Percentiles rank a stretch among this genome's conserved stretches.
Conservation (phyloP, 2,113 vertebrate species). For the Cercocebus atys region DNA sequence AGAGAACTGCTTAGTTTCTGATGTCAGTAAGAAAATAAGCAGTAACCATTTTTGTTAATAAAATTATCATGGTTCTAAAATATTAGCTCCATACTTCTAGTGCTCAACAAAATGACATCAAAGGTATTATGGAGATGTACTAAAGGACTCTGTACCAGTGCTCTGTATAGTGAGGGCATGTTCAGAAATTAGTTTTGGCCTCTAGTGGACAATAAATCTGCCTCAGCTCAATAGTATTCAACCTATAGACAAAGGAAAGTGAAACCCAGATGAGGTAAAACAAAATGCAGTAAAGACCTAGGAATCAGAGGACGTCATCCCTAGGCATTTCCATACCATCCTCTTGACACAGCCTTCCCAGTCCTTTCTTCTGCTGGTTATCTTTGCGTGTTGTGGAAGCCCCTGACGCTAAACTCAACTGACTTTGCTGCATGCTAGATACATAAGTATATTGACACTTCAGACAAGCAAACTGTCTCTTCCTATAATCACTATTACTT, state of each 20-base stretch:
- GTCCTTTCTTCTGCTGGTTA: not conserved
- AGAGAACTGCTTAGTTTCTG: not conserved
- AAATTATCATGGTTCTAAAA: conserved; percentile 65
- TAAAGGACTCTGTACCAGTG: not conserved
- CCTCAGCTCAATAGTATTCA: conserved; percentile 46
- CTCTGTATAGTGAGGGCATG: not conserved
- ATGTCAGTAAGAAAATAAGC: conserved; percentile 21
- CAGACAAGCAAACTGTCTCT: not conserved
- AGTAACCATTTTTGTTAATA: conserved; percentile 63
- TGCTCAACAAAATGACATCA: conserved; percentile 46
- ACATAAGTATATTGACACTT: not conserved
- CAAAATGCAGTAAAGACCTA: conserved; percentile 24
- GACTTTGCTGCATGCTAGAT: not conserved
- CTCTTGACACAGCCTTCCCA: not conserved
- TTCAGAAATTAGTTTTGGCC: conserved; percentile 57
- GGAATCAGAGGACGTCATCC: not conserved
- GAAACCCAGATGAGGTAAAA: conserved; percentile 45
- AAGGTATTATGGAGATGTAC: not conserved
- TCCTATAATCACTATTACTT: not conserved
- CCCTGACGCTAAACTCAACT: not conserved
- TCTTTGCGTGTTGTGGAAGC: not conserved
- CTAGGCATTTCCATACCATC: not conserved
- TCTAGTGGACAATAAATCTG: conserved; percentile 54
- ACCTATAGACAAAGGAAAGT: conserved; percentile 4
- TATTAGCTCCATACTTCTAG: conserved; percentile 41